Evolutionary conservation across 2,888 invertebrate genomes (phyloP).

Genomic region (Seira musarum): DNA sequence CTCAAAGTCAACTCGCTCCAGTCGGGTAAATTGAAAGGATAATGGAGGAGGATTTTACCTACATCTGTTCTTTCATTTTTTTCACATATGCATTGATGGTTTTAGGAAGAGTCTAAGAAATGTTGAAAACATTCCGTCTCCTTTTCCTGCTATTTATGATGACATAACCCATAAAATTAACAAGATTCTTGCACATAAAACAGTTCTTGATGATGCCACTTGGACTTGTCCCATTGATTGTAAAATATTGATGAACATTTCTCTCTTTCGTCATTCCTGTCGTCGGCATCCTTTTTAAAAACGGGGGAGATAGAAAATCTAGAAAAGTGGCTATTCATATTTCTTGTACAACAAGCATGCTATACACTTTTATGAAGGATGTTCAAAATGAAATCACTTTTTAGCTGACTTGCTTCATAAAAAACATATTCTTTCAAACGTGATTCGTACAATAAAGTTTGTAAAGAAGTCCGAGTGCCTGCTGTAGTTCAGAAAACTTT

Average conservation of each 20-base stretch:
- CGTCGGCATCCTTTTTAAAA: conserved; percentile 41
- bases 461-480: too few relatives aligned
- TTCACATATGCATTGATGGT: neutral
- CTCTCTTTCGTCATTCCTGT: conserved; percentile 42
- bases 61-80: neutral
- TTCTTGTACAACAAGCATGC: too few relatives aligned
- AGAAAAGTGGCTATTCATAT: conserved; percentile 19
- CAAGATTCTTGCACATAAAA: conserved; percentile 57
- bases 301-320: conserved; percentile 9
- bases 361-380: too few relatives aligned
- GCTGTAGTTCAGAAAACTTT: too few relatives aligned
- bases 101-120: neutral
- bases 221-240: conserved; percentile 59
- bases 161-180: conserved; percentile 61
- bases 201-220: conserved; percentile 57
- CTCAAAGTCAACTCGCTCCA: too few relatives aligned
- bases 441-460: too few relatives aligned
- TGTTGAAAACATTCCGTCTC: neutral
- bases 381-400: too few relatives aligned
- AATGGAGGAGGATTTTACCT: neutral
- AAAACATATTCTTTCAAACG: too few relatives aligned
- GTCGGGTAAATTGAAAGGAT: too few relatives aligned
- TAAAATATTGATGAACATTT: conserved; percentile 55
- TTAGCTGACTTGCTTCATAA: too few relatives aligned
- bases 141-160: conserved; percentile 46